These are phyloP conservation scores for Rana temporaria DNA, from an alignment of 2,113 vertebrate genomes.

Conservation along the genomic window DNA sequence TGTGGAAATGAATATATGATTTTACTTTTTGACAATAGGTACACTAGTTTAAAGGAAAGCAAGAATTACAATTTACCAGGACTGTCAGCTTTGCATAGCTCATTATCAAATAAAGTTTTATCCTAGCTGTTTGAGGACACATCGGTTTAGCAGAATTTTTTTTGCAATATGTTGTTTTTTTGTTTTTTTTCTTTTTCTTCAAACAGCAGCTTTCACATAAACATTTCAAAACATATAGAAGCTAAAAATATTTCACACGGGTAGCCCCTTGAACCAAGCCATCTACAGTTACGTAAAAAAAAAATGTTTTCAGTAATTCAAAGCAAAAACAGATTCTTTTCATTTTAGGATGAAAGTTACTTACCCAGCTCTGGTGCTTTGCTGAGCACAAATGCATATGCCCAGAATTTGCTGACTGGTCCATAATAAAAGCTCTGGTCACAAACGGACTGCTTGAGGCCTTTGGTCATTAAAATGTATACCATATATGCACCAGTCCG, in stretches of 20 bases:
- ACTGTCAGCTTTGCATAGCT: not conserved
- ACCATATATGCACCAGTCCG: constrained; percentile 97
- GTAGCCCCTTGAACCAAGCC: not conserved
- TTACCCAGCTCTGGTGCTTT: constrained; percentile 98
- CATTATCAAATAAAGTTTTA: not conserved
- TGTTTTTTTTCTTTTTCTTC: not conserved
- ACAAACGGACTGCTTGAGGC: constrained; percentile 96
- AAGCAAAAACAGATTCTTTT: not conserved
- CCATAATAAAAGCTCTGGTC: constrained; percentile 99
- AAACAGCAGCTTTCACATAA: not conserved
- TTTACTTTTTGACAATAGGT: too few species aligned
- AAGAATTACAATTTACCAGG: too few species aligned
- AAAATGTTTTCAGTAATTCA: not conserved
- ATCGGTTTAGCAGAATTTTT: not conserved
- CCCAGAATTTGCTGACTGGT: constrained; percentile 99
- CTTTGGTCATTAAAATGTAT: constrained; percentile 97
- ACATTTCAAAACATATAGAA: not conserved
- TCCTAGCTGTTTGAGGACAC: not conserved
- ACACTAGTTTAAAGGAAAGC: too few species aligned
- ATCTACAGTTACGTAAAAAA: not conserved
- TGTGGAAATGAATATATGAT: too few species aligned
- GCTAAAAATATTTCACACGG: not conserved
- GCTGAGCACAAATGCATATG: constrained; percentile 97
- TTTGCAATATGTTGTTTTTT: not conserved
- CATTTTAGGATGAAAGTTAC: constrained; percentile 59